Conservation (phyloP, 2,113 vertebrate species). For the Pachyramphus minor region DNA sequence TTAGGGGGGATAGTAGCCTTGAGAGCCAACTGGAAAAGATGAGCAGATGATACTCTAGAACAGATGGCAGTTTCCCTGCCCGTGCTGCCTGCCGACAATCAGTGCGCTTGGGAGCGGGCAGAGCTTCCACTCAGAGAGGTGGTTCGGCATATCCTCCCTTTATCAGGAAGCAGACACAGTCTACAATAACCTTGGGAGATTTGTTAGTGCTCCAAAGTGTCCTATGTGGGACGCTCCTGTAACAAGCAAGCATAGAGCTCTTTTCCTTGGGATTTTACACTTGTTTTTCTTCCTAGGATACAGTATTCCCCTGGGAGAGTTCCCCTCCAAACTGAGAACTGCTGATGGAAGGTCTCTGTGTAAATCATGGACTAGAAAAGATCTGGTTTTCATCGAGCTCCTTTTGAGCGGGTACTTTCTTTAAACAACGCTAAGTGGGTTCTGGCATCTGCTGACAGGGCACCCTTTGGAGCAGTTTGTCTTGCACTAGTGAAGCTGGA, state of each 20-base stretch:
- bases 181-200: neutral
- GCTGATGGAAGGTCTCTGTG: neutral
- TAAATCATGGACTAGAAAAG: neutral
- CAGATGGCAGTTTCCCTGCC: neutral
- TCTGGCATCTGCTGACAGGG: neutral
- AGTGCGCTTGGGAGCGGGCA: neutral
- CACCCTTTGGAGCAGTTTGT: neutral
- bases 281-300: neutral
- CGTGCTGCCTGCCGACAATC: neutral
- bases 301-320: neutral
- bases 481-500: neutral
- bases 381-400: neutral
- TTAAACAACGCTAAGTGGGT: accelerated
- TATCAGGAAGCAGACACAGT: neutral
- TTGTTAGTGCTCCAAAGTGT: neutral
- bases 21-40: neutral
- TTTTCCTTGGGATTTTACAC: neutral
- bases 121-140: neutral
- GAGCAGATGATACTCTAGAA: neutral
- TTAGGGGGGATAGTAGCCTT: neutral
- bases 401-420: neutral
- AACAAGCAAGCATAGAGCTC: neutral
- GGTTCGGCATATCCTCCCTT: neutral
- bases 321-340: neutral
- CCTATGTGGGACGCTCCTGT: accelerated